Conservation (phyloP, 1,140 invertebrate genomes). For the Panulirus ornatus region DNA sequence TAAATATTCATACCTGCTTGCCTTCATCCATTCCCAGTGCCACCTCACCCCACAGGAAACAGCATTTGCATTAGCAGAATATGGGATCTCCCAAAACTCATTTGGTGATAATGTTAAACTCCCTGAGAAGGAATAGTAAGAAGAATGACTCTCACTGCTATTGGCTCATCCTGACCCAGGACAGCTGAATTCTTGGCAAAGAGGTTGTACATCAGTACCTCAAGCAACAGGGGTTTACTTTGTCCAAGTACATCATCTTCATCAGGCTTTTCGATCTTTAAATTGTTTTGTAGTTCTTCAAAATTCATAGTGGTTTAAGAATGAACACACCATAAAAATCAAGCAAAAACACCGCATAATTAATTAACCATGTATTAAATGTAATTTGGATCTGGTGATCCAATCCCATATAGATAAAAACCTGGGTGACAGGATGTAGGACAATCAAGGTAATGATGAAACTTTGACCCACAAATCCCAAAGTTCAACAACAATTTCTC, state of each 20-base stretch:
- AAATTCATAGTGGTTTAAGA: neutral
- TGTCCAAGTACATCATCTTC: neutral
- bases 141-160: conserved; percentile 10
- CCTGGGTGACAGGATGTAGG: neutral
- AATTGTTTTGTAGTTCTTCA: too few species aligned
- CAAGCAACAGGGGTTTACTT: neutral
- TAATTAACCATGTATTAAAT: neutral
- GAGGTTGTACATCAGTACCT: neutral
- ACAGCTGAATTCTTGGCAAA: neutral
- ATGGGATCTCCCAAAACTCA: neutral
- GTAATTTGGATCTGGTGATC: neutral
- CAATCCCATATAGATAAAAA: neutral
- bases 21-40: too few species aligned
- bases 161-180: conserved; percentile 24
- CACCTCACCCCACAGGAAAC: too few species aligned
- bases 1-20: too few species aligned
- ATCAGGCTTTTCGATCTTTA: too few species aligned
- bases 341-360: neutral
- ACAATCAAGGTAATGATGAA: conserved; percentile 8
- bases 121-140: neutral
- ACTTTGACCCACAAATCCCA: conserved; percentile 10
- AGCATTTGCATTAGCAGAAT: neutral
- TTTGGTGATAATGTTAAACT: neutral
- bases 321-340: too few species aligned
- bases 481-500: neutral